phyloP scores from a whole-genome alignment of 64 coral and sea anemone genomes.

The Platygyra sinensis region DNA sequence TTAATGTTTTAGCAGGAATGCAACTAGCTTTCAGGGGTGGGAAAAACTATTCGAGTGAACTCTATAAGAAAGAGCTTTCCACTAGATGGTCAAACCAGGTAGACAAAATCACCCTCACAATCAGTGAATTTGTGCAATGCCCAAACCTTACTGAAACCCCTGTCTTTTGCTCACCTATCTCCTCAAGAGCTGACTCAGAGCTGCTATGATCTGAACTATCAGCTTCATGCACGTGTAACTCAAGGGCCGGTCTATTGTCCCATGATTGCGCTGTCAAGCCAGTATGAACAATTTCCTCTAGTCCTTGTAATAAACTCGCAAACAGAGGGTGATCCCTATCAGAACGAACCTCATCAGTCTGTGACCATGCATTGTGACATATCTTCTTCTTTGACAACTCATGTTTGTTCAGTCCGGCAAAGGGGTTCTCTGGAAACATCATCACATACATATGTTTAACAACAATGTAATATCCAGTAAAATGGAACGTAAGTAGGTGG shows the following conservation, averaged over 20 bases:
- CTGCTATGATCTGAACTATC: conserved; percentile 10
- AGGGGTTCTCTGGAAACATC: conserved; percentile 4
- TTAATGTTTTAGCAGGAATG: too few relatives aligned
- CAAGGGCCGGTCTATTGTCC: neutral
- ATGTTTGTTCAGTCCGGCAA: conserved; percentile 38
- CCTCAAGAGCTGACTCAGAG: neutral
- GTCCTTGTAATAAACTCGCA: conserved; percentile 29
- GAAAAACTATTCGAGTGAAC: too few relatives aligned
- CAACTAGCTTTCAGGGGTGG: too few relatives aligned
- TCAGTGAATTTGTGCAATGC: too few relatives aligned
- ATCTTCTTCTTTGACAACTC: conserved; percentile 10
- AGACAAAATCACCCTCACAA: too few relatives aligned
- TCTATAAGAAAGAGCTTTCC: too few relatives aligned
- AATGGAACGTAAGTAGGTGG: too few relatives aligned
- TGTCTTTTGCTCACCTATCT: neutral
- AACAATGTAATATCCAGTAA: too few relatives aligned
- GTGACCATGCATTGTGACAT: neutral
- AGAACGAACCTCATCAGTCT: conserved; percentile 3
- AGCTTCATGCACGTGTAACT: neutral
- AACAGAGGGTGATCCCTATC: conserved; percentile 16
- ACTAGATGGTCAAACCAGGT: too few relatives aligned
- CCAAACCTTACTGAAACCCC: neutral
- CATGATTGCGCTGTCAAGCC: neutral
- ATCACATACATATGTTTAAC: neutral
- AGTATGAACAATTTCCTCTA: conserved; percentile 37